phyloP scores from a whole-genome alignment of 2,888 invertebrate genomes.

The Ariolimax columbianus region DNA sequence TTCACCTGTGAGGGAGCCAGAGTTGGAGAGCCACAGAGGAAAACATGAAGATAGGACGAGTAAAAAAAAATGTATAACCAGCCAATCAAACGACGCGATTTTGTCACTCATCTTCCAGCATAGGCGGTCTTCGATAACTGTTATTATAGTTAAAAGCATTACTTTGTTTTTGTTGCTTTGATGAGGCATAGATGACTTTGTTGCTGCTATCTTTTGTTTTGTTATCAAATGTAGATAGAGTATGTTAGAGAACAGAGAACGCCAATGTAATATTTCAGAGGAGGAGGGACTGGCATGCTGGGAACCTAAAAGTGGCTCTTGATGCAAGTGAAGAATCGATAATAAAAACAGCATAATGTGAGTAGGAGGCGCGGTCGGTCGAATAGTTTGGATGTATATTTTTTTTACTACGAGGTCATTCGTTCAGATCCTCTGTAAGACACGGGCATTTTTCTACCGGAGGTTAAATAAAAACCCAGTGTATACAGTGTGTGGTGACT shows the following conservation, averaged over 20 bases:
- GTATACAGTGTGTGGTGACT: too few relatives aligned
- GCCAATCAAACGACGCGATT: constrained; percentile 26
- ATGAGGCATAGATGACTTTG: neutral
- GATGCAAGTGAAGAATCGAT: neutral
- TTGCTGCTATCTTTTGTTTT: too few relatives aligned
- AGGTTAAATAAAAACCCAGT: too few relatives aligned
- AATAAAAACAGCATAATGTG: neutral
- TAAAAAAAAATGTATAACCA: constrained; percentile 1
- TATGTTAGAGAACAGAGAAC: too few relatives aligned
- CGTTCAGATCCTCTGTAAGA: too few relatives aligned
- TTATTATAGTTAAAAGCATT: constrained; percentile 29
- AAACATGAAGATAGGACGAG: constrained; percentile 26
- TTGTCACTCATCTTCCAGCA: constrained; percentile 7
- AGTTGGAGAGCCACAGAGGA: neutral
- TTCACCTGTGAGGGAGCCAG: constrained; percentile 28
- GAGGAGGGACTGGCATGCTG: neutral
- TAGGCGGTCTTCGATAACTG: neutral
- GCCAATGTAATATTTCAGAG: neutral
- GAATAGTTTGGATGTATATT: too few relatives aligned
- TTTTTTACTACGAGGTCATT: too few relatives aligned
- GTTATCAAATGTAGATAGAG: neutral
- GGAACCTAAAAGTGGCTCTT: neutral
- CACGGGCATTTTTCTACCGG: too few relatives aligned
- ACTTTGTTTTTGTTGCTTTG: constrained; percentile 4
- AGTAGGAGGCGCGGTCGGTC: neutral